Percentiles rank a stretch among this genome's conserved stretches.
phyloP scores from a whole-genome alignment of 2,888 invertebrate species.

The Agriotes lineatus region DNA sequence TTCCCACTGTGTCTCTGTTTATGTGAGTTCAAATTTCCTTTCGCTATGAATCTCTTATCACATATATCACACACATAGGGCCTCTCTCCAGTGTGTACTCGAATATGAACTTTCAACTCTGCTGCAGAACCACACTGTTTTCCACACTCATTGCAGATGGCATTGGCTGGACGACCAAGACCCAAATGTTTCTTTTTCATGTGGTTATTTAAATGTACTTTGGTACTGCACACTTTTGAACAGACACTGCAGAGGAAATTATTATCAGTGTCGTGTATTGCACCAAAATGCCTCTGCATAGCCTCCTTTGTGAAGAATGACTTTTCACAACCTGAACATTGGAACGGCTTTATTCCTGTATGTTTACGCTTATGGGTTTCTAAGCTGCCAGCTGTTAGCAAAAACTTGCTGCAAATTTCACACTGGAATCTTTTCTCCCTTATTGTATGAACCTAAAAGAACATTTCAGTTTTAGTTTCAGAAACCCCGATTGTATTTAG shows the following conservation, averaged over 20 bases:
- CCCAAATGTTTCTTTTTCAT: slow-evolving; percentile 53
- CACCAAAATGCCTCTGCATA: slow-evolving; percentile 52
- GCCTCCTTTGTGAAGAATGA: slow-evolving; percentile 52
- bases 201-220: slow-evolving; percentile 52
- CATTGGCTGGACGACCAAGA: slow-evolving; percentile 47
- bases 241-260: slow-evolving; percentile 52
- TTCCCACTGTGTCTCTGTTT: slow-evolving; percentile 50
- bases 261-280: slow-evolving; percentile 51
- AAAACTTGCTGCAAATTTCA: slow-evolving; percentile 50
- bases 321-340: slow-evolving; percentile 54
- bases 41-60: slow-evolving; percentile 53
- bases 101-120: slow-evolving; percentile 50
- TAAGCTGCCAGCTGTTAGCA: slow-evolving; percentile 49
- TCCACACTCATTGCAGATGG: slow-evolving; percentile 49
- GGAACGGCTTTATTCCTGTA: slow-evolving; percentile 57
- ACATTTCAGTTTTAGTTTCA: too few relatives aligned
- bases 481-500: too few relatives aligned
- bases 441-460: slow-evolving; percentile 50
- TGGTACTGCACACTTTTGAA: slow-evolving; percentile 53
- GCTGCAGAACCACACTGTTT: slow-evolving; percentile 53
- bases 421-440: slow-evolving; percentile 52
- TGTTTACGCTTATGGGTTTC: slow-evolving; percentile 60
- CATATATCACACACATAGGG: slow-evolving; percentile 53
- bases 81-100: slow-evolving; percentile 53
- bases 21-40: slow-evolving; percentile 53